These are phyloP conservation scores for Coracopsis vasa DNA, from an alignment of 2,113 vertebrate species.

Conservation along the genomic window DNA sequence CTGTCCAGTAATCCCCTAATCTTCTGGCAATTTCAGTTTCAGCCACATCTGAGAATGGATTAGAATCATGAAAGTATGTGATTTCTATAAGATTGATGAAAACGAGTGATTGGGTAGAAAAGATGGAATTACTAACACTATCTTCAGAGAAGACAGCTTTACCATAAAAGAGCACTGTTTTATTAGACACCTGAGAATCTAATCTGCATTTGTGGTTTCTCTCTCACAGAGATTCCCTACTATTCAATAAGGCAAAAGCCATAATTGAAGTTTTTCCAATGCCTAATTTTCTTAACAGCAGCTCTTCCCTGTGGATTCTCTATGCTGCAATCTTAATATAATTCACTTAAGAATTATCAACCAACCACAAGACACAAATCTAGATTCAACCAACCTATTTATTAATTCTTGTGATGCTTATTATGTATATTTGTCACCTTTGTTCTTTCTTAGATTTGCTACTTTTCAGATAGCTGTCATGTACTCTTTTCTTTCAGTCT, in stretches of 20 bases:
- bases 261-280: not conserved
- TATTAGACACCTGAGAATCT: not conserved
- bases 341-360: not conserved
- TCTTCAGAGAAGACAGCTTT: not conserved
- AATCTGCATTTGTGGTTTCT: not conserved
- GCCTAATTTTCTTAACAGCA: not conserved
- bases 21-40: slow-evolving; percentile 6
- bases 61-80: not conserved
- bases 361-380: not conserved
- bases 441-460: not conserved
- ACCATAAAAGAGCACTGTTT: not conserved
- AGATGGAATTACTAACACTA: not conserved
- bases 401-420: not conserved
- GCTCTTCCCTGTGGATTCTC: not conserved
- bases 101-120: not conserved
- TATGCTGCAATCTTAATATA: not conserved
- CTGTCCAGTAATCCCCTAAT: not conserved
- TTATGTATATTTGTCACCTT: not conserved
- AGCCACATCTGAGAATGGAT: not conserved
- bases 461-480: not conserved
- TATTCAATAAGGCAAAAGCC: not conserved
- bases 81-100: not conserved
- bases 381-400: not conserved
- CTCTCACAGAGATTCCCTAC: not conserved
- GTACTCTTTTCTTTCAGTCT: not conserved